Evolutionary conservation across 2,113 vertebrate genomes (phyloP), one percentile per base, ranked within the genome.

Genomic region (Embiotoca jacksoni): DNA sequence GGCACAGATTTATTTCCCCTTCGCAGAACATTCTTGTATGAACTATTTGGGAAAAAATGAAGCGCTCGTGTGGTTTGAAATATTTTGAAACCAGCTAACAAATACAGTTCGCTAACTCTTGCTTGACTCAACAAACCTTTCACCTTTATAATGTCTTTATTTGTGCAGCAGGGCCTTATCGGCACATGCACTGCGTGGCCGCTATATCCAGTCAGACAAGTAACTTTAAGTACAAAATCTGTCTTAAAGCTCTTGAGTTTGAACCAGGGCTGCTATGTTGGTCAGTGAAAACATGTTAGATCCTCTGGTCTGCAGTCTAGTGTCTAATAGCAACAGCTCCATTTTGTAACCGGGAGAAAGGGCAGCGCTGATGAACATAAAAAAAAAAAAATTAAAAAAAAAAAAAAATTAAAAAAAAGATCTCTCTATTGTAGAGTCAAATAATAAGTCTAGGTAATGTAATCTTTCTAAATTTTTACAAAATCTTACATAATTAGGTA

Each of bases 1-100:
- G 54, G 56, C 55, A 7, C 66, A 55, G 32, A 64, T 31, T 33
- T 37, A 1, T 58, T 52, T 80, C 72, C 61, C 69, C 35, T 56
- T 50, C 31, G 7, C 7, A 16, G 52, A 59, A 82, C 46, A 59
- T 82, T 58, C 49, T 70, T 78, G 23, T 52, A 33, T 58, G 41
- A 35, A 52, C 23, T 6, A 49, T n/a, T 44, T 3, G 2, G 33
- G 4, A 6, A 47, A 33, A 37, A 41, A 75, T 58, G 35, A 55
- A 58, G 2, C 11, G 8, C 56, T 31, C 2, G 13, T 72, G 41
- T 61, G n/a, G 10, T 15, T 39, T 71, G 3, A 52, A 30, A 59
- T 23, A 9, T 10, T 35, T 64, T 52, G 49, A 52, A 52, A 52
- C 13, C 5, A 6, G 49, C n/a, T 14, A 4, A 52, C 7, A 52